Conservation (phyloP, 2,888 invertebrate species). For the Disparrhopalites patrizii region DNA sequence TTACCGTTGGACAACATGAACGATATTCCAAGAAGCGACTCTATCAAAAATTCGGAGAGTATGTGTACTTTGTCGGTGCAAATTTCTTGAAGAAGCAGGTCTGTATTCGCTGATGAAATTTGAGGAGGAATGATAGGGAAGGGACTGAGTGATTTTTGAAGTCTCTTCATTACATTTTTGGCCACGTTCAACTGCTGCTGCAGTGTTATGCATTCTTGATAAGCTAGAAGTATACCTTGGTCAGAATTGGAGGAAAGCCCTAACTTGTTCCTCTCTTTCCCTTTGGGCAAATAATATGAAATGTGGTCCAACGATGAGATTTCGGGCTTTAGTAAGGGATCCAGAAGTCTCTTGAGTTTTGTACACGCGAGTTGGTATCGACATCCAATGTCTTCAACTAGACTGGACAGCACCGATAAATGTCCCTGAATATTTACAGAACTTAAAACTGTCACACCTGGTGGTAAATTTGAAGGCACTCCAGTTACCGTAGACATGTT, state of each 20-base stretch:
- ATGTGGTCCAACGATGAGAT: conserved; percentile 76
- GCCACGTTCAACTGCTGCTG: conserved; percentile 87
- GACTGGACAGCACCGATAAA: conserved; percentile 63
- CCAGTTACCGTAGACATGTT: too few species aligned
- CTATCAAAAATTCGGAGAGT: conserved; percentile 74
- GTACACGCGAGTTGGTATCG: conserved; percentile 78
- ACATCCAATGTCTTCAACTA: conserved; percentile 75
- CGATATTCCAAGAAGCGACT: conserved; percentile 62
- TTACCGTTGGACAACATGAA: conserved; percentile 35
- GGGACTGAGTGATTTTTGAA: conserved; percentile 60
- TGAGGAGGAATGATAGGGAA: conserved; percentile 48
- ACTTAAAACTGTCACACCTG: conserved; percentile 41
- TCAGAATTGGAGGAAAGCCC: conserved; percentile 55
- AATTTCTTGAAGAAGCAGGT: too few species aligned
- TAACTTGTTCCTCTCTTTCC: conserved; percentile 61
- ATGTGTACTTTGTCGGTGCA: conserved; percentile 80
- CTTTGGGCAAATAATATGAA: conserved; percentile 68
- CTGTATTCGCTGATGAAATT: conserved; percentile 32
- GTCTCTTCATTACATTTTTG: conserved; percentile 66
- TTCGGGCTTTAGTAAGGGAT: conserved; percentile 73
- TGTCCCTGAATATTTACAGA: conserved; percentile 54
- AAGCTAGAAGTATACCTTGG: conserved; percentile 57
- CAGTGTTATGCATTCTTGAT: conserved; percentile 72
- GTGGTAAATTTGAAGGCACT: conserved; percentile 22
- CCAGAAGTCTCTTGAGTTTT: conserved; percentile 72